Percentiles rank a stretch among this genome's conserved stretches.
These are phyloP conservation scores for Paraescarpia echinospica DNA, from an alignment of 1,140 invertebrate genomes.

Conservation along the genomic window DNA sequence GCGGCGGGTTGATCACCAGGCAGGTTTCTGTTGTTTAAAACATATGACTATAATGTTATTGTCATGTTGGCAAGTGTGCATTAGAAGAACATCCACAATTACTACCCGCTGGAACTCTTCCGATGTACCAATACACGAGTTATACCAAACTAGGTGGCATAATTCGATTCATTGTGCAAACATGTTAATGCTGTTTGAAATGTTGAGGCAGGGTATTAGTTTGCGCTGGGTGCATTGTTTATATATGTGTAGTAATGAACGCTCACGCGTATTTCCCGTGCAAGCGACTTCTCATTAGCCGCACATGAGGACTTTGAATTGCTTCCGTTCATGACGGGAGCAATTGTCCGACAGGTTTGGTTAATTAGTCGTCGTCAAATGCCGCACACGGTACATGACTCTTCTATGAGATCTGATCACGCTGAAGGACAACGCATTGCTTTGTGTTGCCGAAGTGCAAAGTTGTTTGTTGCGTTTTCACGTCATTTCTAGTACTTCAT, in stretches of 20 bases:
- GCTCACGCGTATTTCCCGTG: neutral
- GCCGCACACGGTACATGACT: neutral
- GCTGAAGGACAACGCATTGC: too few species aligned
- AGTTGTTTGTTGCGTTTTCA: too few species aligned
- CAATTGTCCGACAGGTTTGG: neutral
- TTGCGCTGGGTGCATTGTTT: neutral
- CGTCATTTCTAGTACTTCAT: too few species aligned
- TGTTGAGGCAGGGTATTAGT: neutral
- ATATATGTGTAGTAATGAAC: neutral
- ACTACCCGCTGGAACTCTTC: too few species aligned
- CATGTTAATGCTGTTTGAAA: neutral
- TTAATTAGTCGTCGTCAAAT: neutral
- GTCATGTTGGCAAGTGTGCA: too few species aligned
- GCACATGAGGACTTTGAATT: neutral
- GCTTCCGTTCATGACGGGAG: neutral
- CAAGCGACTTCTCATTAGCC: neutral
- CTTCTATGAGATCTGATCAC: too few species aligned
- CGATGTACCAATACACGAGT: too few species aligned
- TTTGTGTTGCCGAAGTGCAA: too few species aligned
- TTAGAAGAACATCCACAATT: too few species aligned
- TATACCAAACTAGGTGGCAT: neutral
- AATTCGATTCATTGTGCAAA: neutral
- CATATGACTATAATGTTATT: too few species aligned
- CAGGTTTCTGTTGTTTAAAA: too few species aligned
- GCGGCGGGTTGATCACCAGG: too few species aligned